phyloP scores from a whole-genome alignment of 2,113 vertebrate genomes.

The Anguilla rostrata region DNA sequence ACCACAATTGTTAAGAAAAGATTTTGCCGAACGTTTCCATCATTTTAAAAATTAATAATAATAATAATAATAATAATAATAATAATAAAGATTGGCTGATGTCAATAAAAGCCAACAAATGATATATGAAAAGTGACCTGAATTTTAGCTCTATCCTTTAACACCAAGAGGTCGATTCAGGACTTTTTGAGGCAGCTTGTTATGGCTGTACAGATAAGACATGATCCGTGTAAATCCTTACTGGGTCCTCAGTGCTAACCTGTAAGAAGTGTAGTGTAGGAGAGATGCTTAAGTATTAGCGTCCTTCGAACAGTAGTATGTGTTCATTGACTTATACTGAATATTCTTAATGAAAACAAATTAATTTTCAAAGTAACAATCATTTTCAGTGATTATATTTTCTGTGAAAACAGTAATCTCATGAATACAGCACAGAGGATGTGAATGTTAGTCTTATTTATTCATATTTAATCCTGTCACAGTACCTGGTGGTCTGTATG shows the following conservation, averaged over 20 bases:
- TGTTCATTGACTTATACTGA: not conserved
- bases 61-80: too few relatives aligned
- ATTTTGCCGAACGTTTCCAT: too few relatives aligned
- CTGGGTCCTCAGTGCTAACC: not conserved
- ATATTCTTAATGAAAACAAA: too few relatives aligned
- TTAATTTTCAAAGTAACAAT: not conserved
- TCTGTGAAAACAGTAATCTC: not conserved
- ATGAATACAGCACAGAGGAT: not conserved
- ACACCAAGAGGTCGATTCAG: too few relatives aligned
- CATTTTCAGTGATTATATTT: not conserved
- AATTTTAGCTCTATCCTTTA: too few relatives aligned
- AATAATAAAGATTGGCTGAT: too few relatives aligned
- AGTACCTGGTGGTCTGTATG: not conserved
- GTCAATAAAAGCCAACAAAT: too few relatives aligned
- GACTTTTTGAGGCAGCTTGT: not conserved
- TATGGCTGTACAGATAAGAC: not conserved
- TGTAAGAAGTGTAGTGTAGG: not conserved
- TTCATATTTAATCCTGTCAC: not conserved
- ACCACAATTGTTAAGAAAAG: too few relatives aligned
- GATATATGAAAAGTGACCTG: too few relatives aligned
- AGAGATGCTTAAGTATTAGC: not conserved
- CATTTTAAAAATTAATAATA: too few relatives aligned
- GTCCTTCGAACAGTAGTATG: not conserved
- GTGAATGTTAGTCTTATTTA: not conserved
- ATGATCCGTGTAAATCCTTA: not conserved